A percentile compares a stretch with the other conserved stretches of the same genome.
These are phyloP conservation scores for Tethya wilhelma DNA, from an alignment of 37 sponge, comb jelly and placozoan genomes.

Conservation along the genomic window DNA sequence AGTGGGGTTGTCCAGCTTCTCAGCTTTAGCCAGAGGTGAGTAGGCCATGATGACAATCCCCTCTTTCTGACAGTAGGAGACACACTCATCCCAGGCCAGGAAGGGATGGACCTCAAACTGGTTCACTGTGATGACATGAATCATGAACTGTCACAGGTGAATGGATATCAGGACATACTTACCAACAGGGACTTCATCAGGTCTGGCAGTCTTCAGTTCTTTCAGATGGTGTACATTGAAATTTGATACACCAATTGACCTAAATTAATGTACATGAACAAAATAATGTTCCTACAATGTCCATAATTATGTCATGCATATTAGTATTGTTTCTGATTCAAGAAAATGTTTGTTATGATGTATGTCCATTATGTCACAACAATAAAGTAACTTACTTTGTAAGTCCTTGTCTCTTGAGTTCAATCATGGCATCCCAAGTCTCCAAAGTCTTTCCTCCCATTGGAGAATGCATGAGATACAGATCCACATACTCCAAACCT, in stretches of 20 bases:
- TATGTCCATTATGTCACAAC: no score
- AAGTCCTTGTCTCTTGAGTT: slow-evolving; percentile 67
- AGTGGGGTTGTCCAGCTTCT: slow-evolving; percentile 57
- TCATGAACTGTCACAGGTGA: no score
- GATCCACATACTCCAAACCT: slow-evolving; percentile 77
- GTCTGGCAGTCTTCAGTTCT: slow-evolving; percentile 71
- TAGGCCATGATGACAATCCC: slow-evolving; percentile 75
- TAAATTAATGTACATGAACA: no score
- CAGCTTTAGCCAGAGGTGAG: slow-evolving; percentile 79
- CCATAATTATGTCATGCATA: no score
- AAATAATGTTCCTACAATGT: no score
- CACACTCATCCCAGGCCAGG: slow-evolving; percentile 68
- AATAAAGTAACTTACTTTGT: slow-evolving; percentile 24
- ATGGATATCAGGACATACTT: no score
- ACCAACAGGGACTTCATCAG: slow-evolving; percentile 70
- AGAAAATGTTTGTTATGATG: no score
- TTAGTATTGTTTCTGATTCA: no score
- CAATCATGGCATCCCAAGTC: slow-evolving; percentile 79
- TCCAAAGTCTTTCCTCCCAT: slow-evolving; percentile 77
- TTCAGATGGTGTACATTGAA: slow-evolving; percentile 78
- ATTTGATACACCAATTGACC: slow-evolving; percentile 87
- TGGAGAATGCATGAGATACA: slow-evolving; percentile 85
- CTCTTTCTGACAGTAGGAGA: slow-evolving; percentile 65
- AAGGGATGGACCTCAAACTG: slow-evolving; percentile 84
- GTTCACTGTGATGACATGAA: no score